Base-by-base conservation (phyloP, 2,888 invertebrate species). In the Zhuqinia jingwanae region DNA sequence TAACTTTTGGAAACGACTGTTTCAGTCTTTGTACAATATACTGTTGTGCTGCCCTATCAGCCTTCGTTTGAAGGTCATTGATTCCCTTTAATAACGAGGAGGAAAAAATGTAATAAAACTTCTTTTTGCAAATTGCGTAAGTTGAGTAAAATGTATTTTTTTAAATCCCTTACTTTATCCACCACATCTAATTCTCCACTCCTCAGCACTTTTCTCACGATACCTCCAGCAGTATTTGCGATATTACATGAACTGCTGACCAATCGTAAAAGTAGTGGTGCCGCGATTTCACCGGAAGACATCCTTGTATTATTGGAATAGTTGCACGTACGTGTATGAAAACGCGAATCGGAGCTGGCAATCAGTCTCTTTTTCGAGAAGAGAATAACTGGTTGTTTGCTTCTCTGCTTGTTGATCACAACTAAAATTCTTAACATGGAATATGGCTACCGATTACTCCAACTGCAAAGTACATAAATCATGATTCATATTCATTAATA, bases 11-110 rank as follows among this genome's bases (percentile, higher is more conserved):
- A 93, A 97, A 99, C 91, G 96, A 95, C 87, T 94, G 94, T 47
- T 95, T 93, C 3, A 99, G 93, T 0, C 98, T 98, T 27, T 96
- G 96, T 87, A 98, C 95, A 87, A 99, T 99, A 92, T 97, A 98
- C 89, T 95, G 94, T 93, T 99, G 99, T 0, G 98, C 98, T 36
- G 97, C 96, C 89, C 99, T 95, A 92, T 99, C 99, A 6, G 99
- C 99, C 93, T 98, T 98, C 3, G 99, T 99, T 94, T 99, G 99
- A 60, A 97, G 94, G 93, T 99, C 99, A 94, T 98, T 96, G 92
- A 95, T 95, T 22, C 96, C 97, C 95, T 96, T 47, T 20, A 10
- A 47, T n/a, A n/a, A n/a, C n/a, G n/a, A n/a, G n/a, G n/a, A 10
- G 15, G 17, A 36, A 45, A 73, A 6, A n/a, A 42, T 15, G 47